Evolutionary conservation across 2,113 vertebrate species (phyloP), one percentile per base, ranked within the genome.

Genomic region (Prolemur simus): DNA sequence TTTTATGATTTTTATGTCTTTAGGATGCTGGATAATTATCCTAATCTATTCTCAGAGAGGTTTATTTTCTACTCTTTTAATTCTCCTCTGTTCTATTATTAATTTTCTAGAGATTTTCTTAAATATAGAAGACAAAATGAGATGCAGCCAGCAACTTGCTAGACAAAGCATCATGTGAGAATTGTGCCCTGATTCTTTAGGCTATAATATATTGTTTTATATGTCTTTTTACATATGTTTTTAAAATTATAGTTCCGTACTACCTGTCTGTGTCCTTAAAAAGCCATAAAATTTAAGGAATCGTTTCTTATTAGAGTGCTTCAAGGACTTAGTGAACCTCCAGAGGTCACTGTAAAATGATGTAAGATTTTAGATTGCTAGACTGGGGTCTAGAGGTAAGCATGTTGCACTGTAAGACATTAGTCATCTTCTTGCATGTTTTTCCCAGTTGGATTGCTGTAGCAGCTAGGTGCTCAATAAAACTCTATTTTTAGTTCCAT

Each of bases 201-300:
- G 76, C 23, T 74, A 54, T 74, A 58, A n/a, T 84, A 27, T 34
- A 95, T 34, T 85, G 32, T 66, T 87, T 93, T 64, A 81, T 54
- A 66, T 49, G 17, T 52, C 21, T 20, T 77, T 86, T 86, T 66
- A 89, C 63, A 89, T 9, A 27, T 82, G 54, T 68, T 83, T 92
- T 92, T 71, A 85, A 94, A 94, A 91, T 89, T 76, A 91, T 39
- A 71, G 7, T 86, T 89, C 42, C 60, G 73, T 15, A 39, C 21
- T 82, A 86, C 85, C 37, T 89, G 25, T 89, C 49, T 56, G 71
- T 77, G 20, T 94, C 68, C 45, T 96, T 73, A 81, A 64, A 92
- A 87, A 89, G 45, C 47, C 25, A 21, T 87, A 94, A 82, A 63
- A 90, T 47, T 37, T 77, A 92, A 94, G 37, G 45, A 14, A 58